Evolutionary conservation across 2,888 invertebrate genomes (phyloP), one percentile per base, ranked within the genome.

Genomic region (Epinotia bilunana): DNA sequence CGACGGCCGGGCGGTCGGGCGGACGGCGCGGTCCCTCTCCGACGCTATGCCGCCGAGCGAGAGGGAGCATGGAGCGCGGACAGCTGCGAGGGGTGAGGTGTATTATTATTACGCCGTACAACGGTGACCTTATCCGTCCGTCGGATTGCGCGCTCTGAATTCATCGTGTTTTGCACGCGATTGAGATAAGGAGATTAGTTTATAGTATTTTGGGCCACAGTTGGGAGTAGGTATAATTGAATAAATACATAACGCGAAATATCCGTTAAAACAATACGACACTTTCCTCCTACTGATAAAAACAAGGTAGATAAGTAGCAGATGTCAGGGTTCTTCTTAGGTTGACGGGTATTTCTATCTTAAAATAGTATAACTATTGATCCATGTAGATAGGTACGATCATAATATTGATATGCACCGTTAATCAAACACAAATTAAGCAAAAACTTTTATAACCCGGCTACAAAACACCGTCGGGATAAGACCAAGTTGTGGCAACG

Each of bases 31-130:
- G 61, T 81, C 83, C 78, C 78, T 76, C 39, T 84, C 77, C 74
- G 49, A n/a, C 33, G 13, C 39, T 20, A 63, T 23, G 72, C 62
- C 23, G 53, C 49, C 53, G 77, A 79, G 12, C 76, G 77, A 74
- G 79, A 78, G 23, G 16, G 65, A 20, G 4, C n/a, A 18, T n/a
- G 20, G 28, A 2, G 63, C 65, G 67, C 78, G 73, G 80, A 79
- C 84, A 81, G 83, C 81, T 83, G 84, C 80, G 72, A 61, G 69
- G 74, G 62, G 71, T 62, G 71, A 46, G 43, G 33, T 60, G 60
- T 70, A 70, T 75, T 75, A 67, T 75, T 72, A 75, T 46, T 61
- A 46, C 60, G 61, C 46, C 49, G 70, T 64, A 74, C 61, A 68
- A 58, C 69, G 60, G 69, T 46, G 74, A 71, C 70, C 64, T 69